A percentile compares a stretch with the other conserved stretches of the same genome.
Conservation (phyloP, 2,888 invertebrate species). For the Eudemis profundana region DNA sequence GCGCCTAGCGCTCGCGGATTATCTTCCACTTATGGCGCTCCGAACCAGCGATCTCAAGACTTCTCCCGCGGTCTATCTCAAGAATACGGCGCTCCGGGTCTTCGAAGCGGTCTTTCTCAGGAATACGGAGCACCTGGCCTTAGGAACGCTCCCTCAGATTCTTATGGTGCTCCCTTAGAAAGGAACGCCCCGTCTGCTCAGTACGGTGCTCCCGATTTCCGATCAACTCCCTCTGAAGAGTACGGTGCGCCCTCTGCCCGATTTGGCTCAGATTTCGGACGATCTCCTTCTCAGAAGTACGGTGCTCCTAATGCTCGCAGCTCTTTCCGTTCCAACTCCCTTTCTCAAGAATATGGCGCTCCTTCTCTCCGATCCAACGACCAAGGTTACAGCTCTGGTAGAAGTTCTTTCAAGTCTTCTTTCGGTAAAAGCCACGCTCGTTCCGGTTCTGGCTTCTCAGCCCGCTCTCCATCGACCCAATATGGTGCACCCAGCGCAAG, state of each 20-base stretch:
- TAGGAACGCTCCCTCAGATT: constrained; percentile 49
- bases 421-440: constrained; percentile 58
- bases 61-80: constrained; percentile 53
- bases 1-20: constrained; percentile 49
- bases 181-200: constrained; percentile 53
- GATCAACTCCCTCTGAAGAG: constrained; percentile 59
- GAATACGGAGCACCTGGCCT: constrained; percentile 59
- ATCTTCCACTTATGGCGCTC: constrained; percentile 46
- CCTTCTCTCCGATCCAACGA: constrained; percentile 53
- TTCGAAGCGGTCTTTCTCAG: constrained; percentile 50
- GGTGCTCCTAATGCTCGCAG: constrained; percentile 56
- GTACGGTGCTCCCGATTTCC: constrained; percentile 59
- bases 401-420: constrained; percentile 54
- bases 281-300: constrained; percentile 55
- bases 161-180: constrained; percentile 54
- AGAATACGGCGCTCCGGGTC: constrained; percentile 56
- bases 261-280: constrained; percentile 49
- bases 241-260: constrained; percentile 60
- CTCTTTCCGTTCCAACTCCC: constrained; percentile 49
- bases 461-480: constrained; percentile 54
- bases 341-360: constrained; percentile 63
- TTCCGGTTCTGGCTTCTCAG: constrained; percentile 52
- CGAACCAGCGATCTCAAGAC: constrained; percentile 47
- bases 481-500: constrained; percentile 58
- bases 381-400: constrained; percentile 64